phyloP scores from a whole-genome alignment of 2,113 vertebrate species.

The Zosterops lateralis region DNA sequence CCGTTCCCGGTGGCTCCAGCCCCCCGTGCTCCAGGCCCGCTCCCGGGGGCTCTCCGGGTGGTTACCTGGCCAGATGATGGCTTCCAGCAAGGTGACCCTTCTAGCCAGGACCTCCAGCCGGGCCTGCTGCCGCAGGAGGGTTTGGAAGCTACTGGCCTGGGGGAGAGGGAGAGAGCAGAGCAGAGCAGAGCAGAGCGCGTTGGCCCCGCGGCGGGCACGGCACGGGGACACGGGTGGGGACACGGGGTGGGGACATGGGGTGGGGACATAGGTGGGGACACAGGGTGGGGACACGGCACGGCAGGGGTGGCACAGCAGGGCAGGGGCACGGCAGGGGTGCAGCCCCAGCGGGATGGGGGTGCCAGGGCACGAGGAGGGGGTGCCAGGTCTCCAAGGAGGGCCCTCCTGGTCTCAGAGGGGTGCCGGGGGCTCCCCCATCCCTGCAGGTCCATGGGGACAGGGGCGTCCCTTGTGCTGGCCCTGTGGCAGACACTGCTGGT shows the following conservation, averaged over 20 bases:
- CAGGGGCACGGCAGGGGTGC: neutral
- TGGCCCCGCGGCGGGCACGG: constrained; percentile 3
- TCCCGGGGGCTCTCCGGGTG: neutral
- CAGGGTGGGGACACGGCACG: rapidly evolving
- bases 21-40: neutral
- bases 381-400: constrained; percentile 16
- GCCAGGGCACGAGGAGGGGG: neutral
- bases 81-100: constrained; percentile 98
- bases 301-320: neutral
- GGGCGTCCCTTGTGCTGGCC: neutral
- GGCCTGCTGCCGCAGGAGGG: constrained; percentile 94
- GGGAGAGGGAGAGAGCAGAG: constrained; percentile 87
- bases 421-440: neutral
- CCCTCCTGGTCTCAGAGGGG: neutral
- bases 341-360: neutral
- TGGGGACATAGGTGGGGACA: neutral
- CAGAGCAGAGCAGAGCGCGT: constrained; percentile 77
- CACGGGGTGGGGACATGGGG: rapidly evolving
- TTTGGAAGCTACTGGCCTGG: constrained; percentile 98
- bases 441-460: neutral
- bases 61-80: constrained; percentile 99
- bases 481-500: rapidly evolving
- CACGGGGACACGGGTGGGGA: neutral
- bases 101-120: constrained; percentile 98
- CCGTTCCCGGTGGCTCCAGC: neutral